These are phyloP conservation scores for Motacilla tschutschensis DNA, from an alignment of 2,113 vertebrate genomes.

Conservation along the genomic window DNA sequence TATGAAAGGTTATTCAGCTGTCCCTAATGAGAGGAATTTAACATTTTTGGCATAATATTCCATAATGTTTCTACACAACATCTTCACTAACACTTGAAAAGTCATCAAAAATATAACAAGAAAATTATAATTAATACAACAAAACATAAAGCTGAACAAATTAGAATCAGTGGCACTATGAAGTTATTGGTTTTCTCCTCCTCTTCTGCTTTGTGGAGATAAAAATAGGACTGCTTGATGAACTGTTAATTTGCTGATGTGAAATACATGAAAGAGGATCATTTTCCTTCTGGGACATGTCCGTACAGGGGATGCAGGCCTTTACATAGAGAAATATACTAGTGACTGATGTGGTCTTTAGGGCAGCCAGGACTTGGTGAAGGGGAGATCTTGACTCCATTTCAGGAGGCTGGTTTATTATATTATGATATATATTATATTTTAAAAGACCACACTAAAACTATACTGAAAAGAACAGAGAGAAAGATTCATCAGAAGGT, in stretches of 20 bases:
- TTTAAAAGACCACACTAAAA: too few relatives aligned
- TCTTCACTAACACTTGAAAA: conserved; percentile 31
- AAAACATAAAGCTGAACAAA: conserved; percentile 10
- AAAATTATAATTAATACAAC: conserved; percentile 1
- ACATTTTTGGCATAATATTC: neutral
- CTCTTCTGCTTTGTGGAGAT: neutral
- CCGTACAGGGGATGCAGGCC: neutral
- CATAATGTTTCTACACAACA: neutral
- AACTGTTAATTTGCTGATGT: neutral
- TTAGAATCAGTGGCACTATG: neutral
- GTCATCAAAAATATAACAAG: conserved; percentile 3
- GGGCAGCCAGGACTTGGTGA: too few relatives aligned
- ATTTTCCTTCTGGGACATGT: neutral
- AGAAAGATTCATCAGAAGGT: too few relatives aligned
- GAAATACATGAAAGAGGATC: neutral
- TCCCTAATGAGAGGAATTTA: conserved; percentile 23
- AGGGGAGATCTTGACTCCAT: too few relatives aligned
- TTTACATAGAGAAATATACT: neutral
- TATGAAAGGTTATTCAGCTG: neutral
- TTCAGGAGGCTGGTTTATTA: too few relatives aligned
- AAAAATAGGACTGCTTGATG: neutral
- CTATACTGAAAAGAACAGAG: too few relatives aligned
- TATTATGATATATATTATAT: too few relatives aligned
- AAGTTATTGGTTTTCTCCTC: neutral
- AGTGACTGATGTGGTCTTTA: neutral